phyloP scores from a whole-genome alignment of 2,113 vertebrate genomes.

The Motacilla alba region DNA sequence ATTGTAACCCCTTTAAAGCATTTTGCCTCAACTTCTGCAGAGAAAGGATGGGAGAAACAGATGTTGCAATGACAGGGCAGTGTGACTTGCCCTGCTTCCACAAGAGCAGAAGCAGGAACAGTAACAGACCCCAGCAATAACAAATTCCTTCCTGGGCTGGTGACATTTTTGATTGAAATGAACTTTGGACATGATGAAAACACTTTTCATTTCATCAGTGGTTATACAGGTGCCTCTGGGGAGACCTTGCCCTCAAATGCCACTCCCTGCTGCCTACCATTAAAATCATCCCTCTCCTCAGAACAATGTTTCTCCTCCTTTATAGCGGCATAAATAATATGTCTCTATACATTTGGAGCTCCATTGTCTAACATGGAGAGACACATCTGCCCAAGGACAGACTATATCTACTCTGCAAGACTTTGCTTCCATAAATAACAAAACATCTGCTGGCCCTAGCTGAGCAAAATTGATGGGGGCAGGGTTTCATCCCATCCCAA shows the following conservation, averaged over 20 bases:
- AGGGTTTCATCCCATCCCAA: not conserved
- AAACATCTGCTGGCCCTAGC: not conserved
- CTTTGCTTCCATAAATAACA: not conserved
- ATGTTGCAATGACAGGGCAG: rapidly evolving
- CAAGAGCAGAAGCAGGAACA: not conserved
- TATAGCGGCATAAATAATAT: not conserved
- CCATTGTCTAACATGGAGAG: not conserved
- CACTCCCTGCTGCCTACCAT: not conserved
- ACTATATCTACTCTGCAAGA: not conserved
- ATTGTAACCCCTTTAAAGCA: not conserved
- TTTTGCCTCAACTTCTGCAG: not conserved
- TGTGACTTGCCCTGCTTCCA: not conserved
- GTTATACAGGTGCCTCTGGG: not conserved
- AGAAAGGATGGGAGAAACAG: not conserved
- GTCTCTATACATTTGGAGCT: not conserved
- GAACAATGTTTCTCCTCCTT: not conserved
- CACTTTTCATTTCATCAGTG: not conserved
- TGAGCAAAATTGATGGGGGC: not conserved
- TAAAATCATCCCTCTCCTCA: not conserved
- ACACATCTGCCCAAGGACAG: not conserved
- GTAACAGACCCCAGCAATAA: not conserved
- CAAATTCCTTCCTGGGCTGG: not conserved
- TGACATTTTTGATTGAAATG: not conserved
- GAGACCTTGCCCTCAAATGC: not conserved
- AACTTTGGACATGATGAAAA: not conserved